phyloP scores from a whole-genome alignment of 2,888 invertebrate species.

The Lottia gigantea region DNA sequence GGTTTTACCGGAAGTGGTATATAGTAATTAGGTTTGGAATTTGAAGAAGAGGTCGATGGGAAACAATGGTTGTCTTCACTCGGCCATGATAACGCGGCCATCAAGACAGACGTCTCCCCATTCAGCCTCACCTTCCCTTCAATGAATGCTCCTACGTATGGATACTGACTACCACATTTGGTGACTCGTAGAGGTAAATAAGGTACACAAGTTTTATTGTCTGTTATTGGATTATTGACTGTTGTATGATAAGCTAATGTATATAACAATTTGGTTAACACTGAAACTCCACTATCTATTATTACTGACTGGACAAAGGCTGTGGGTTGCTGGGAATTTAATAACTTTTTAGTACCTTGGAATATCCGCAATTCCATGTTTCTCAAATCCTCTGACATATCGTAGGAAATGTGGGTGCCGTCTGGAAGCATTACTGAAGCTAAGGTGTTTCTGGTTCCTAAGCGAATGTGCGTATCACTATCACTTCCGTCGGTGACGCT shows the following conservation, averaged over 20 bases:
- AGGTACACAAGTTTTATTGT: conserved; percentile 19
- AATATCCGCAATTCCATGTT: conserved; percentile 37
- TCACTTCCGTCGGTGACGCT: conserved; percentile 26
- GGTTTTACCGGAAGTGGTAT: conserved; percentile 27
- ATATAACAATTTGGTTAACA: background rate
- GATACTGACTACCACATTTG: conserved; percentile 38
- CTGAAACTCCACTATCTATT: conserved; percentile 5
- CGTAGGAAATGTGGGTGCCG: conserved; percentile 35
- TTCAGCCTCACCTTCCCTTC: conserved; percentile 31
- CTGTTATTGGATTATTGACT: background rate
- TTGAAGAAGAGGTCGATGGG: conserved; percentile 14
- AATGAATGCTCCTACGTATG: conserved; percentile 37
- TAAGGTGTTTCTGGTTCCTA: conserved; percentile 29
- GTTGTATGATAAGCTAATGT: conserved; percentile 6
- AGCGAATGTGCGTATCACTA: conserved; percentile 23
- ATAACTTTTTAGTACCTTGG: background rate
- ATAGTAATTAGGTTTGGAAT: conserved; percentile 31
- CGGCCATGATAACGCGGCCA: conserved; percentile 36
- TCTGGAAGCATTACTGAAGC: conserved; percentile 35
- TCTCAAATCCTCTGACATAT: conserved; percentile 31
- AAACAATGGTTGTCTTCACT: conserved; percentile 33
- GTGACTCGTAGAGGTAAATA: conserved; percentile 29
- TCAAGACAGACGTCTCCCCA: conserved; percentile 18
- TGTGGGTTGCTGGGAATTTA: conserved; percentile 5
- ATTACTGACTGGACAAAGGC: background rate